Percentiles rank a stretch among this genome's conserved stretches.
These are phyloP conservation scores for Pycnonotus jocosus DNA, from an alignment of 2,113 vertebrate genomes.

Conservation along the genomic window DNA sequence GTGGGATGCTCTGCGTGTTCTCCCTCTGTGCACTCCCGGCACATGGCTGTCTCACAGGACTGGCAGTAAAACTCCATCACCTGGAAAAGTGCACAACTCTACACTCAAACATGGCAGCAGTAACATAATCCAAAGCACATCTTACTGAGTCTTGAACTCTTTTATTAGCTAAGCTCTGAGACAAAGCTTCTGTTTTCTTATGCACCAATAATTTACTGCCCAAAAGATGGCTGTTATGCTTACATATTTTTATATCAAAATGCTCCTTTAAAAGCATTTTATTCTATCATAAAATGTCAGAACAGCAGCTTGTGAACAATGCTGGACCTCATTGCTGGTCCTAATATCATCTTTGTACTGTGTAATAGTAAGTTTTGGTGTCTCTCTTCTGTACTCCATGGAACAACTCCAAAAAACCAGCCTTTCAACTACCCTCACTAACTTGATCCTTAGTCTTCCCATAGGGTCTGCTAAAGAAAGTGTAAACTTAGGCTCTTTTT, in stretches of 20 bases:
- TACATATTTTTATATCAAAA: not conserved
- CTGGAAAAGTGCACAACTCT: constrained; percentile 59
- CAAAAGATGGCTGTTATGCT: not conserved
- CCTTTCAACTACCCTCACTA: not conserved
- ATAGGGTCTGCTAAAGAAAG: not conserved
- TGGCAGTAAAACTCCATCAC: constrained; percentile 98
- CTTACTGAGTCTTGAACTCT: not conserved
- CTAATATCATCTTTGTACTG: not conserved
- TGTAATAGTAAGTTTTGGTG: not conserved
- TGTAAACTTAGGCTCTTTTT: not conserved
- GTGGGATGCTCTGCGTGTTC: constrained; percentile 94
- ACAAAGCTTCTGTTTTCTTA: not conserved
- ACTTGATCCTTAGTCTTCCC: not conserved
- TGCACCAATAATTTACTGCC: not conserved
- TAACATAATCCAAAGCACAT: not conserved
- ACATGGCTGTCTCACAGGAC: constrained; percentile 97
- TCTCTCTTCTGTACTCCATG: not conserved
- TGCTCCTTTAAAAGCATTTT: not conserved
- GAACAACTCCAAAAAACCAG: not conserved
- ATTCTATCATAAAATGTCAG: not conserved
- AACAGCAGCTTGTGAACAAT: not conserved
- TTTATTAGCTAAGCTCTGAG: not conserved
- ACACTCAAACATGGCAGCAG: not conserved
- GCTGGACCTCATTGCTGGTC: not conserved
- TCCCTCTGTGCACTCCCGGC: constrained; percentile 89